phyloP scores from a whole-genome alignment of 2,797 vertebrate genomes.

The Diceros bicornis region DNA sequence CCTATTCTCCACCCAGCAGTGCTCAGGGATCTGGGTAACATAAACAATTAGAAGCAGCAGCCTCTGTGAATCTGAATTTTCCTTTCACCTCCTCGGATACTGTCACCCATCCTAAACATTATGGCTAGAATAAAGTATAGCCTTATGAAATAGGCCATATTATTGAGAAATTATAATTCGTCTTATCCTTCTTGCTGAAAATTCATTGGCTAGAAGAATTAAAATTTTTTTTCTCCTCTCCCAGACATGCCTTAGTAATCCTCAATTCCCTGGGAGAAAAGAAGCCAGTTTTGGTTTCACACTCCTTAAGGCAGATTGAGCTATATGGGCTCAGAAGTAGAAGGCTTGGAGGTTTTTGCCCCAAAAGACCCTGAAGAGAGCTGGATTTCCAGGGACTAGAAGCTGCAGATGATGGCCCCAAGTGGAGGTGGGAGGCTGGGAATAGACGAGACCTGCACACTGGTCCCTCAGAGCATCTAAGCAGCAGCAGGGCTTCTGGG shows the following conservation, averaged over 20 bases:
- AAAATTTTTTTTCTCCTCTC: not conserved
- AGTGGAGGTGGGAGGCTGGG: not conserved
- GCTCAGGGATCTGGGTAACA: not conserved
- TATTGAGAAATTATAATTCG: not conserved
- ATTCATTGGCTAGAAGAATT: not conserved
- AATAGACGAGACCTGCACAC: accelerated
- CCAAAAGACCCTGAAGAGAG: not conserved
- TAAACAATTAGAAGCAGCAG: not conserved
- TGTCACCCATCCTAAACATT: not conserved
- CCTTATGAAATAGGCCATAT: not conserved
- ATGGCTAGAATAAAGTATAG: not conserved
- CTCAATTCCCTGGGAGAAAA: not conserved
- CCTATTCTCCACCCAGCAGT: constrained; percentile 51
- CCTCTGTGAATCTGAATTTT: not conserved
- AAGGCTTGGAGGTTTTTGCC: not conserved
- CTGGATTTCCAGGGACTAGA: not conserved
- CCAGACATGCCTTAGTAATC: not conserved
- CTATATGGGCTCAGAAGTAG: not conserved
- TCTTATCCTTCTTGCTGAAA: constrained; percentile 39
- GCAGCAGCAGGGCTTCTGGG: not conserved
- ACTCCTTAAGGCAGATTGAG: not conserved
- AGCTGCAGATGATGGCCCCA: not conserved
- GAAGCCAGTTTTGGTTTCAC: not conserved
- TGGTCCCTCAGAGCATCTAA: not conserved
- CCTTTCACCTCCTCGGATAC: not conserved